Evolutionary conservation across 1,140 invertebrate species (phyloP), one percentile per base, ranked within the genome.

Genomic region (Pogonomyrmex barbatus): DNA sequence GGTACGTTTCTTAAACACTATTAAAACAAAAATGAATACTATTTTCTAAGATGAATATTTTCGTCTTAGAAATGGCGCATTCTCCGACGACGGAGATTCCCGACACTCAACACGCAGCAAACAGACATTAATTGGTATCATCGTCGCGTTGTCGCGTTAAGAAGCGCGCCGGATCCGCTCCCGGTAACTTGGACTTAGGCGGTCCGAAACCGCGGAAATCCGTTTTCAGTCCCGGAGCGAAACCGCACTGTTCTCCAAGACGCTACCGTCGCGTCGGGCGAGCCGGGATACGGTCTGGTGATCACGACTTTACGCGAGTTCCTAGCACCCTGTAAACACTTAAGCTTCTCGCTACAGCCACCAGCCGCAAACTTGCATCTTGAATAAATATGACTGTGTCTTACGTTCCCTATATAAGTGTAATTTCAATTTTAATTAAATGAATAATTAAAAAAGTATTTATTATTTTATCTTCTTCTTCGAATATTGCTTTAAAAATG

Each of bases 121-220:
- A 56, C 56, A 33, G 85, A 71, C 87, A 89, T 90, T 90, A 90
- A 90, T 87, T 76, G 85, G 33, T 86, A 52, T 85, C 70, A 62
- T 86, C 85, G 81, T 90, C 62, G 70, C 76, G 52, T 75, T 88
- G 81, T 85, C 86, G 62, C 60, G 63, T 77, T 85, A 88, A 82
- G 76, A 56, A 54, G 71, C 60, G 50, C 60, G 50, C 45, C n/a
- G 78, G 86, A 77, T 81, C 39, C 58, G 68, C 52, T 45, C 47
- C 33, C 30, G 14, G 58, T 60, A 88, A 90, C 81, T 90, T 85
- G 73, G 88, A 77, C 86, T 78, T 65, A 78, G 76, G 58, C 33
- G 47, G 62, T 39, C 52, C 54, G 47, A 88, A 90, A 88, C 86
- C 88, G 58, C 89, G 89, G 89, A 90, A 90, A 90, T 90, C 89